Evolutionary conservation across 2,797 vertebrate species (phyloP).

Genomic region (Rhinogobio ventralis): DNA sequence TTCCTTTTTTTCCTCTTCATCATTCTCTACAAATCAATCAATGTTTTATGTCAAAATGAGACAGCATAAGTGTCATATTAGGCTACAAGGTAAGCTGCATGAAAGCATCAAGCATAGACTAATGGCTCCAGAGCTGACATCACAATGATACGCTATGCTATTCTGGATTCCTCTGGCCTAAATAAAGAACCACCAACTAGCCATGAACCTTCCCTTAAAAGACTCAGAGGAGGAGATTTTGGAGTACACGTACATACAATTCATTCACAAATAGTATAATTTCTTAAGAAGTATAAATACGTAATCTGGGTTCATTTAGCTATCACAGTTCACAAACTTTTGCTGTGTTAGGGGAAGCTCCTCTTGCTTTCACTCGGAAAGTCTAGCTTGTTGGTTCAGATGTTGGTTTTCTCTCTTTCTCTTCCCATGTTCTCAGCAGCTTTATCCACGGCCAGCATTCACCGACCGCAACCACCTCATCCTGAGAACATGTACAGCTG

Average conservation of each 20-base stretch:
- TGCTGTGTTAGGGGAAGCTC: not conserved
- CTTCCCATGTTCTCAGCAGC: slow-evolving; percentile 22
- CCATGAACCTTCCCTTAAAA: slow-evolving; percentile 37
- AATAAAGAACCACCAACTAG: slow-evolving; percentile 34
- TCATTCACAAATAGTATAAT: not conserved
- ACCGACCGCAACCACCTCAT: slow-evolving; percentile 33
- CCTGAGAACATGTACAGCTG: slow-evolving; percentile 51
- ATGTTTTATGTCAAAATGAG: not conserved
- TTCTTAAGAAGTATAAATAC: not conserved
- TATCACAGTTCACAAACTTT: not conserved
- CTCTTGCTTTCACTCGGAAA: not conserved
- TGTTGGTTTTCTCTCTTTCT: slow-evolving; percentile 7
- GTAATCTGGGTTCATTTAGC: not conserved
- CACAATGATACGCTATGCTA: slow-evolving; percentile 50
- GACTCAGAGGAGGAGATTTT: not conserved
- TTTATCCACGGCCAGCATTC: slow-evolving; percentile 29
- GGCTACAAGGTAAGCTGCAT: not conserved
- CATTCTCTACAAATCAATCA: not conserved
- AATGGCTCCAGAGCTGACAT: slow-evolving; percentile 40
- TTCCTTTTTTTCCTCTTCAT: not conserved
- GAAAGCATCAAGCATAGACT: slow-evolving; percentile 7
- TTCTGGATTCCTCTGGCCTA: slow-evolving; percentile 50
- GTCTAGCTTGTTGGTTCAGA: not conserved
- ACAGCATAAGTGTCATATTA: slow-evolving; percentile 14
- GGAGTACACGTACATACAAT: not conserved